These are phyloP conservation scores for Cephus cinctus DNA, from an alignment of 1,140 invertebrate species.

Conservation along the genomic window DNA sequence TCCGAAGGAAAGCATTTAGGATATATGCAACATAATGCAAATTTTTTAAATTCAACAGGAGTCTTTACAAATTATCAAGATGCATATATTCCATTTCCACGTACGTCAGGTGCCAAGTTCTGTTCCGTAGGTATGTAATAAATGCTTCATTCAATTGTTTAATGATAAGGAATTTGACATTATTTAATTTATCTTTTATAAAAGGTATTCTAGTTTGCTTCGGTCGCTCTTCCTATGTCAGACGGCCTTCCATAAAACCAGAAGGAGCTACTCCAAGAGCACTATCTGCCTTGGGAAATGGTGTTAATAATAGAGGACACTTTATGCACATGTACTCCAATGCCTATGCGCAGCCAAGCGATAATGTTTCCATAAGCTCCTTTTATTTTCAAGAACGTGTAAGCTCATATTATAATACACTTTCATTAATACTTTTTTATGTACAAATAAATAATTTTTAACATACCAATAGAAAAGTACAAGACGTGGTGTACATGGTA, in stretches of 20 bases:
- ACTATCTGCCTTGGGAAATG: slow-evolving; percentile 70
- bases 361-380: slow-evolving; percentile 64
- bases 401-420: slow-evolving; percentile 34
- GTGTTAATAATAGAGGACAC: slow-evolving; percentile 44
- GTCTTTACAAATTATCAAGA: slow-evolving; percentile 61
- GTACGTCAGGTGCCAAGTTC: slow-evolving; percentile 91
- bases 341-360: slow-evolving; percentile 57
- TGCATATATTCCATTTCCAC: slow-evolving; percentile 89
- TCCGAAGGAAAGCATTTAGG: slow-evolving; percentile 42
- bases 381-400: slow-evolving; percentile 82
- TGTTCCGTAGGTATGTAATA: slow-evolving; percentile 71
- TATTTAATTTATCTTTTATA: slow-evolving; percentile 7
- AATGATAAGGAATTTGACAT: slow-evolving; percentile 1
- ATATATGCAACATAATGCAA: slow-evolving; percentile 50
- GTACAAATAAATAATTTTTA: slow-evolving; percentile 3
- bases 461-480: slow-evolving; percentile 52
- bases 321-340: slow-evolving; percentile 54
- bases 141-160: neutral
- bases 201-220: slow-evolving; percentile 79
- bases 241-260: slow-evolving; percentile 66
- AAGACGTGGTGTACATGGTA: slow-evolving; percentile 47
- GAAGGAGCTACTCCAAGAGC: slow-evolving; percentile 75
- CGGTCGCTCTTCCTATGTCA: slow-evolving; percentile 73
- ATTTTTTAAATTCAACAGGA: slow-evolving; percentile 44
- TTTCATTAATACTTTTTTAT: slow-evolving; percentile 2